Conservation (phyloP, 2,797 vertebrate genomes). For the Oceanodroma leucorhoa region DNA sequence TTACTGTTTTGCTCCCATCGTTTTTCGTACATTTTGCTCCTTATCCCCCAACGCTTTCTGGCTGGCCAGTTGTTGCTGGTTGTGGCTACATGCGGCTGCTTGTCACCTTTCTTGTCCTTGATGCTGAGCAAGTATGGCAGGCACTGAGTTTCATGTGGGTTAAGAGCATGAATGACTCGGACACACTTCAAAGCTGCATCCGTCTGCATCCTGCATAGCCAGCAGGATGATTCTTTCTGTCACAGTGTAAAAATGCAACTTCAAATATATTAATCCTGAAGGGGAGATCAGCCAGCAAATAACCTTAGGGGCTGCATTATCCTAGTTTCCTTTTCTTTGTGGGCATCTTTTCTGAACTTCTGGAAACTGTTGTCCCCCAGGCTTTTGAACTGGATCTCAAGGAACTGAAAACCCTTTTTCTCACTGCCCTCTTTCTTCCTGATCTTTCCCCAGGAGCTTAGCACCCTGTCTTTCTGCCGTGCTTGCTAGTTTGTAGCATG, state of each 20-base stretch:
- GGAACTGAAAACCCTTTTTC: neutral
- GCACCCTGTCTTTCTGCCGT: neutral
- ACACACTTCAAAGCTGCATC: neutral
- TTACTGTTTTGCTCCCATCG: accelerated
- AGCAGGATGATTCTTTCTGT: neutral
- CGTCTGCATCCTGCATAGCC: neutral
- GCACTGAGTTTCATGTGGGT: neutral
- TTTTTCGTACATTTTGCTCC: neutral
- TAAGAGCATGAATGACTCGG: neutral
- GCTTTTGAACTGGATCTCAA: neutral
- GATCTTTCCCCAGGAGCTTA: neutral
- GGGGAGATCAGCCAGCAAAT: neutral
- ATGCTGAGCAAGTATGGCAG: neutral
- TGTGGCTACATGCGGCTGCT: neutral
- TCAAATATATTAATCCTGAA: neutral
- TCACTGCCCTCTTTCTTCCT: neutral
- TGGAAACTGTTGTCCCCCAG: neutral
- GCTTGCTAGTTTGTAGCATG: neutral
- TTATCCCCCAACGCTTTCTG: neutral
- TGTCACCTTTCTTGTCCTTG: neutral
- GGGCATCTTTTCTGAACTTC: neutral
- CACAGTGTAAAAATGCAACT: neutral
- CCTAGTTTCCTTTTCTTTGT: neutral
- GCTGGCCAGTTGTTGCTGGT: neutral
- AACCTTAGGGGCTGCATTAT: neutral